Percentiles rank a stretch among this genome's conserved stretches.
These are phyloP conservation scores for Ctenodactylus gundi DNA, from an alignment of 2,113 vertebrate genomes.

Conservation along the genomic window DNA sequence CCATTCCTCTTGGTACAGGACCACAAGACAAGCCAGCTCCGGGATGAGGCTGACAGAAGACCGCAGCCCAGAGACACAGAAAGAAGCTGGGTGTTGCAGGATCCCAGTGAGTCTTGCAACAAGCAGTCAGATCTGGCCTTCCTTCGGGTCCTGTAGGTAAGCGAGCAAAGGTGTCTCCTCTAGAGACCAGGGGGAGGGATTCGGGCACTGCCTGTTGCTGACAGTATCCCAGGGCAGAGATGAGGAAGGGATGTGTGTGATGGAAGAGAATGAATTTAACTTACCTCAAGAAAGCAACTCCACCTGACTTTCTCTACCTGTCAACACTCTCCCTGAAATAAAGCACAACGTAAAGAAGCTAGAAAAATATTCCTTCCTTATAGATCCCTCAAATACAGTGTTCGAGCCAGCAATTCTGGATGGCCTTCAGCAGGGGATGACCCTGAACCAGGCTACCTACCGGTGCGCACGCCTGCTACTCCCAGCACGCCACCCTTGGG, in stretches of 20 bases:
- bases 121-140: neutral
- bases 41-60: neutral
- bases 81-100: neutral
- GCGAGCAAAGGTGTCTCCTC: neutral
- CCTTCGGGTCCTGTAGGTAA: neutral
- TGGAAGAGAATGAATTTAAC: neutral
- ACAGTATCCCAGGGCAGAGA: neutral
- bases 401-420: neutral
- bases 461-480: neutral
- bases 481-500: neutral
- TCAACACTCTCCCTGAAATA: neutral
- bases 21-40: neutral
- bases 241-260: neutral
- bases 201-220: neutral
- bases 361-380: neutral
- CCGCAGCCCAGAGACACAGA: neutral
- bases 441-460: neutral
- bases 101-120: neutral
- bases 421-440: neutral
- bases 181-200: neutral
- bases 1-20: neutral
- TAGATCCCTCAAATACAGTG: neutral
- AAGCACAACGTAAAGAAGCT: conserved; percentile 5
- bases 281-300: neutral
- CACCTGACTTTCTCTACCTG: neutral